Conservation (phyloP, 1,140 invertebrate species). For the Drosophila nigrodunni region DNA sequence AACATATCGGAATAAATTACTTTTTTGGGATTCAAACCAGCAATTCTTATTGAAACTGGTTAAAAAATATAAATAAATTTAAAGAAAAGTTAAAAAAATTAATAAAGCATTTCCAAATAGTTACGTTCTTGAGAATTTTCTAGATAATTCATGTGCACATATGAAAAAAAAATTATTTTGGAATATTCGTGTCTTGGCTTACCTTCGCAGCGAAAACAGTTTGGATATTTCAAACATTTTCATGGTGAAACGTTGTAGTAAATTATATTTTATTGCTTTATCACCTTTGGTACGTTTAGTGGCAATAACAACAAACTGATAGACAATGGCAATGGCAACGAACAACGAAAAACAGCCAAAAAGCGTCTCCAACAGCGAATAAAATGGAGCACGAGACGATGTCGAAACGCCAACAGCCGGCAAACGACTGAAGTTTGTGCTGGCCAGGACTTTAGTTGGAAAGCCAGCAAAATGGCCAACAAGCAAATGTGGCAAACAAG, state of each 20-base stretch:
- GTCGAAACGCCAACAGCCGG: slow-evolving; percentile 68
- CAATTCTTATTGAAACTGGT: no score
- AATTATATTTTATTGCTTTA: slow-evolving; percentile 40
- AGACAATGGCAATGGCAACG: slow-evolving; percentile 17
- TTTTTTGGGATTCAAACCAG: no score
- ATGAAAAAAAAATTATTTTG: neutral
- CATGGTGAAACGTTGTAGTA: slow-evolving; percentile 45
- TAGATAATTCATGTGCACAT: neutral
- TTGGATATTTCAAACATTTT: slow-evolving; percentile 83
- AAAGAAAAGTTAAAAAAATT: no score
- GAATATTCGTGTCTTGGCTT: slow-evolving; percentile 31
- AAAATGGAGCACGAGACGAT: slow-evolving; percentile 53
- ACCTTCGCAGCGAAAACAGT: slow-evolving; percentile 78
- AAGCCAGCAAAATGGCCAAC: slow-evolving; percentile 43
- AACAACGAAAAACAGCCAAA: slow-evolving; percentile 16
- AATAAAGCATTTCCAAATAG: no score
- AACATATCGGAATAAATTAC: no score
- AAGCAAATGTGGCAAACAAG: slow-evolving; percentile 12
- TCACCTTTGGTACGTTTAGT: slow-evolving; percentile 27
- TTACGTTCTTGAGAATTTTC: neutral
- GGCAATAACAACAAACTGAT: slow-evolving; percentile 17
- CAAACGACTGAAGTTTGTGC: slow-evolving; percentile 60
- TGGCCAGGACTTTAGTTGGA: slow-evolving; percentile 31
- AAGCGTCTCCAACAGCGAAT: slow-evolving; percentile 20
- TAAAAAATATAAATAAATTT: no score